Evolutionary conservation across 2,888 invertebrate species (phyloP).

Genomic region (Athalia circularis): DNA sequence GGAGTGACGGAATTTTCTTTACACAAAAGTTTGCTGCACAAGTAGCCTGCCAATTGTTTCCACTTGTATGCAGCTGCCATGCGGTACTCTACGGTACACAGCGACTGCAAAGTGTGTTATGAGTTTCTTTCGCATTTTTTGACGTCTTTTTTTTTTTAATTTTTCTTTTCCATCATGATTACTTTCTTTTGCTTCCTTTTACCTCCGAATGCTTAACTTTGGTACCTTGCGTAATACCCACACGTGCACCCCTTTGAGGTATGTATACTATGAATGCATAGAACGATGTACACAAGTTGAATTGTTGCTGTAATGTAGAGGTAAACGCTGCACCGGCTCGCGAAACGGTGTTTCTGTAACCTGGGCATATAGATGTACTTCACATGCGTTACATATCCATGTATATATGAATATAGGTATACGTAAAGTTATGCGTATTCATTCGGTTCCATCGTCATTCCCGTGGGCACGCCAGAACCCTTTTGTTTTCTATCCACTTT

Average conservation of each 20-base stretch:
- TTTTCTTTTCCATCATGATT: no score
- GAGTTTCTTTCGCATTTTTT: neutral
- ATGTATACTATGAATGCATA: no score
- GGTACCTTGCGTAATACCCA: no score
- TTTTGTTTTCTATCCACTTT: conserved; percentile 63
- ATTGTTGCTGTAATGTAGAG: no score
- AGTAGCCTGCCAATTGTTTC: conserved; percentile 60
- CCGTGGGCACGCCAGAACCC: conserved; percentile 53
- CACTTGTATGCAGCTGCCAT: conserved; percentile 55
- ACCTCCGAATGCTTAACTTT: no score
- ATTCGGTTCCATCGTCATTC: conserved; percentile 48
- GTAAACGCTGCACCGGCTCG: no score
- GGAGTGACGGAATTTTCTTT: no score
- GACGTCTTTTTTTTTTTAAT: neutral
- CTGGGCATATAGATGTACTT: neutral
- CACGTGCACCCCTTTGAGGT: no score
- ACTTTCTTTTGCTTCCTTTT: no score
- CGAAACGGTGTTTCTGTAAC: no score
- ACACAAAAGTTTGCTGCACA: no score
- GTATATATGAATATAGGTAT: conserved; percentile 14
- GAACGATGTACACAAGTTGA: no score
- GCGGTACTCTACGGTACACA: conserved; percentile 55
- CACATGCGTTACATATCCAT: conserved; percentile 3
- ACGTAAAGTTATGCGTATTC: conserved; percentile 5
- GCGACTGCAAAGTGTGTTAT: neutral